Base-by-base conservation (phyloP, 2,113 vertebrate species). In the Passer domesticus region DNA sequence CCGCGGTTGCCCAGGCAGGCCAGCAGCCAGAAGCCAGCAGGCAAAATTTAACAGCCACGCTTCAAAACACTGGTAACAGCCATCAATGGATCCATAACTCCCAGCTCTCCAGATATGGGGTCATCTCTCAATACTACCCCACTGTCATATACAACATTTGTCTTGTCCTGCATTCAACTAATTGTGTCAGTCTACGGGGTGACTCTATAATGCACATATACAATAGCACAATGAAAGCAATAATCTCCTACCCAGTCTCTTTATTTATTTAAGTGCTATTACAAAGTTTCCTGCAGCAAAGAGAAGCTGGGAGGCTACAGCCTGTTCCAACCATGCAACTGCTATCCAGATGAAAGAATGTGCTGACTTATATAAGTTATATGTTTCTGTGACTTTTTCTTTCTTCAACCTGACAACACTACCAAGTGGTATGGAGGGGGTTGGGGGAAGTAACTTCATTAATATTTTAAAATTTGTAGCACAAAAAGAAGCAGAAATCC, bases 151-250 rank as follows among this genome's bases (percentile, higher is more conserved):
- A 98, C 98, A 98, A 98, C 98, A 66, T 98, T 98, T 98, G 98
- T 98, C 98, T 98, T 98, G 98, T 98, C 98, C 96, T 79, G 89
- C 98, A 98, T 98, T 98, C 98, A 98, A 92, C 96, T 96, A 94
- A 91, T 93, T 94, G 97, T 98, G 98, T 98, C 97, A 97, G 66
- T 97, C 98, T 97, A 75, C 33, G 66, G 97, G 97, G 97, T 25
- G 94, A 97, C 96, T 97, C 95, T 94, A 98, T 98, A 98, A 98
- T 98, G 81, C 98, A 95, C 96, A 97, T 97, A 96, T 94, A 98
- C 98, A 99, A 99, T 97, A 98, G 98, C 98, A 99, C 99, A 99
- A 99, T 99, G 98, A 98, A 97, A 98, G 97, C 98, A 98, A 98
- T 98, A 98, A 99, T 98, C 98, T 98, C 98, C 98, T 98, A 97